Conservation (phyloP, 1,140 invertebrate species). For the Pseudomyrmex cubaensis region DNA sequence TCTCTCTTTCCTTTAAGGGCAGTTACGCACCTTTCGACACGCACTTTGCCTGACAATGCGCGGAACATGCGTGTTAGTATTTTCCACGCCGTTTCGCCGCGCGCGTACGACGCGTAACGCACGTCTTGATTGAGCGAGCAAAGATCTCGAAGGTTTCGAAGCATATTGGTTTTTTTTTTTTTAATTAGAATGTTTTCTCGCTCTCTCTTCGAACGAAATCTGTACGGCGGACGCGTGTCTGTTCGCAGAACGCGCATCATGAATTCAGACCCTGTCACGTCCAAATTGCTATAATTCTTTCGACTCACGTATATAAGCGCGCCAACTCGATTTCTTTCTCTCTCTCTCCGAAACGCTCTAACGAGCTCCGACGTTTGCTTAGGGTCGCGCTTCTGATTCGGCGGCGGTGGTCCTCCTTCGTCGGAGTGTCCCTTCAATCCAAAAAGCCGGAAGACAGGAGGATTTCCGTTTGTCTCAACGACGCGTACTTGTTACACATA, state of each 20-base stretch:
- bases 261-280: constrained; percentile 66
- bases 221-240: constrained; percentile 52
- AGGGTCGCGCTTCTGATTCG: constrained; percentile 69
- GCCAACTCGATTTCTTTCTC: constrained; percentile 67
- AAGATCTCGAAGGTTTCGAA: too few species aligned
- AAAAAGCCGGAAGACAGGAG: constrained; percentile 6
- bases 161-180: too few species aligned
- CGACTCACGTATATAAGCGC: constrained; percentile 76
- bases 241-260: constrained; percentile 66
- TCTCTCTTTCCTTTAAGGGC: constrained; percentile 19
- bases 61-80: background rate
- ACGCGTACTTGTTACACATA: background rate
- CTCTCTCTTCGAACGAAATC: constrained; percentile 17
- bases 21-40: constrained; percentile 11
- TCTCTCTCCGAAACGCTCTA: constrained; percentile 73
- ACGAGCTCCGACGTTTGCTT: constrained; percentile 81
- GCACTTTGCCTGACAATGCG: background rate
- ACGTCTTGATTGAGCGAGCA: too few species aligned
- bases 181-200: too few species aligned
- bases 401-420: constrained; percentile 13
- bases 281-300: constrained; percentile 82
- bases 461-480: background rate
- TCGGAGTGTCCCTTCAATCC: background rate
- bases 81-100: background rate
- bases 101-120: background rate